Conservation (phyloP, 2,888 invertebrate genomes). For the Seladonia tumulorum region DNA sequence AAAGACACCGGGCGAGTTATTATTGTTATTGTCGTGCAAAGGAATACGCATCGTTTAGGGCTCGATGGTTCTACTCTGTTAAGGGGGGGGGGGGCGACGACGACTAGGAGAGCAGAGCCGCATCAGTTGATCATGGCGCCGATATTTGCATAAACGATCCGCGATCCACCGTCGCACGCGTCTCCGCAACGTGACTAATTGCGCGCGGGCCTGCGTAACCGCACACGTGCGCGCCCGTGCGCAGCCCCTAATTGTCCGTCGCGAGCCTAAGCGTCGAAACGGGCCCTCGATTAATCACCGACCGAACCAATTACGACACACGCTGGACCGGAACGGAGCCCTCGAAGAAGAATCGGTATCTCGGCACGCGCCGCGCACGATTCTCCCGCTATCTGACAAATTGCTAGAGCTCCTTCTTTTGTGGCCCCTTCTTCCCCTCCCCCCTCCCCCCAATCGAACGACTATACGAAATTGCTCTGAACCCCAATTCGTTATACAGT, state of each 20-base stretch:
- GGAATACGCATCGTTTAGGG: no score
- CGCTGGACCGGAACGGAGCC: conserved; percentile 46
- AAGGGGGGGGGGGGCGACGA: no score
- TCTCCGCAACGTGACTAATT: conserved; percentile 59
- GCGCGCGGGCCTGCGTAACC: conserved; percentile 11
- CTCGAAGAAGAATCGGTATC: conserved; percentile 23
- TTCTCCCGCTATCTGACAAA: conserved; percentile 7
- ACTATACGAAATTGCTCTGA: background rate
- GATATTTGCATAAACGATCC: conserved; percentile 6
- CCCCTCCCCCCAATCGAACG: background rate
- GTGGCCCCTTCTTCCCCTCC: background rate
- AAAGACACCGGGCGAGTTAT: no score
- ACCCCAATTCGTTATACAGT: background rate
- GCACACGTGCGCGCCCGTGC: conserved; percentile 43
- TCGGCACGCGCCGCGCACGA: background rate
- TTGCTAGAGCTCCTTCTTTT: conserved; percentile 12
- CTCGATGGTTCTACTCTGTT: no score
- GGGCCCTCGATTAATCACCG: conserved; percentile 61
- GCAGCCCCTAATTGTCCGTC: conserved; percentile 30
- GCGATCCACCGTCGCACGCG: conserved; percentile 25
- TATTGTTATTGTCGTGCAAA: no score
- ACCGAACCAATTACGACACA: conserved; percentile 59
- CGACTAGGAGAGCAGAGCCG: background rate
- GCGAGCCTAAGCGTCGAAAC: conserved; percentile 37
- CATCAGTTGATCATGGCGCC: background rate